phyloP scores from a whole-genome alignment of 1,140 invertebrate species.

The Patella vulgata region DNA sequence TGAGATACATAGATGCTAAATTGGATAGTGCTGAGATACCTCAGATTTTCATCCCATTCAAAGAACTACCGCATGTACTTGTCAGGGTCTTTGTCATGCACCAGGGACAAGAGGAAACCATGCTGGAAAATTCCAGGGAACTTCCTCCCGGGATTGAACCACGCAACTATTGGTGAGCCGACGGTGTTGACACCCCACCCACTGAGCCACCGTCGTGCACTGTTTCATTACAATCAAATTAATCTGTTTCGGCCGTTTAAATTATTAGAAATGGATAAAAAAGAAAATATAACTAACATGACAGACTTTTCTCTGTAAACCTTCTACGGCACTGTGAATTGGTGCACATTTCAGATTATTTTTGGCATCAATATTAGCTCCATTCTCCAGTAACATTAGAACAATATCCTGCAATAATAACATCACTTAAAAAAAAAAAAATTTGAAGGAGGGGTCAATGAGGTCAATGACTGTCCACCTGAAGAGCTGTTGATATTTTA shows the following conservation, averaged over 20 bases:
- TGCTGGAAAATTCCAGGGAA: neutral
- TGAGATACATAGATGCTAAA: too few species aligned
- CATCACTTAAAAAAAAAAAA: neutral
- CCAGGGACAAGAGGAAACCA: too few species aligned
- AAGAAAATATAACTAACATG: conserved; percentile 58
- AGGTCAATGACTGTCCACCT: too few species aligned
- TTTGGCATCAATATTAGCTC: conserved; percentile 58
- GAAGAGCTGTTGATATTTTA: too few species aligned
- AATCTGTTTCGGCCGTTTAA: too few species aligned
- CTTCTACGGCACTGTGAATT: conserved; percentile 58
- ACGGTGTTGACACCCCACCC: too few species aligned
- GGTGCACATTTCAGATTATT: conserved; percentile 57
- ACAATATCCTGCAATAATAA: conserved; percentile 52
- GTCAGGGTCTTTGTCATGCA: neutral
- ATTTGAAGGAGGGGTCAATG: neutral
- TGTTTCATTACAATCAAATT: too few species aligned
- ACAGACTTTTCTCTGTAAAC: conserved; percentile 53
- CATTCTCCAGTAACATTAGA: conserved; percentile 54
- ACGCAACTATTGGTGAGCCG: too few species aligned
- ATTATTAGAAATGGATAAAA: too few species aligned
- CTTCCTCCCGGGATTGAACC: neutral
- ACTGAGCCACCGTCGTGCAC: too few species aligned
- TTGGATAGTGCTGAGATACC: too few species aligned
- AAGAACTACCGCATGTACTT: neutral
- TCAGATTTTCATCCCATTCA: too few species aligned